Percentiles rank a stretch among this genome's conserved stretches.
phyloP scores from a whole-genome alignment of 2,888 invertebrate species.

The Elegia similella region DNA sequence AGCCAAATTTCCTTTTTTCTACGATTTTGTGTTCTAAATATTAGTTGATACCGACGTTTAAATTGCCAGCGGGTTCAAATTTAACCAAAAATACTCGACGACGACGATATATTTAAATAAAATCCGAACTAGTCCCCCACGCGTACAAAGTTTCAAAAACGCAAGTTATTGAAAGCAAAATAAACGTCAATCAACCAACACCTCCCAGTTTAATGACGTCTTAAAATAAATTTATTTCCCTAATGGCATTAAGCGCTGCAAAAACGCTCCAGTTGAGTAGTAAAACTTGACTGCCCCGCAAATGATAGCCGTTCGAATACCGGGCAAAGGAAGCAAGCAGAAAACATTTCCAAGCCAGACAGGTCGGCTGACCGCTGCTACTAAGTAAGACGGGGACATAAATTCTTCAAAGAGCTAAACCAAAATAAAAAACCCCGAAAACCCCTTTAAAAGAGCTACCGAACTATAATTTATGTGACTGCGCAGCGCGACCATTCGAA shows the following conservation, averaged over 20 bases:
- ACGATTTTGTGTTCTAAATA: too few relatives aligned
- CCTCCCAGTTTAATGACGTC: constrained; percentile 3
- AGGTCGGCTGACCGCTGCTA: constrained; percentile 68
- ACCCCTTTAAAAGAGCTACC: constrained; percentile 79
- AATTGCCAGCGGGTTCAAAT: too few relatives aligned
- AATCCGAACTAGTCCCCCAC: neutral
- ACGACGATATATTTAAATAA: too few relatives aligned
- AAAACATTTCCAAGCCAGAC: constrained; percentile 49
- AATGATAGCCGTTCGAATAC: constrained; percentile 17
- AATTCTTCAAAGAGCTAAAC: constrained; percentile 79
- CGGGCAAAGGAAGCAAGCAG: constrained; percentile 27
- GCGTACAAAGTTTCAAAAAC: constrained; percentile 1
- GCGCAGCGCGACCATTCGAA: constrained; percentile 59
- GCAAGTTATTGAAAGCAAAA: neutral
- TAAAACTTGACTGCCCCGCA: constrained; percentile 14
- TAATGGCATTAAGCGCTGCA: constrained; percentile 7
- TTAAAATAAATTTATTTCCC: constrained; percentile 10
- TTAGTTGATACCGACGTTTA: too few relatives aligned
- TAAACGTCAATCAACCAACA: constrained; percentile 4
- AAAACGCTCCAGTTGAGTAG: constrained; percentile 7
- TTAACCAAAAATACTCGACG: too few relatives aligned
- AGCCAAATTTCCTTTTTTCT: too few relatives aligned
- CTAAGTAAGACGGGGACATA: constrained; percentile 80
- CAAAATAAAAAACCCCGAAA: constrained; percentile 69
- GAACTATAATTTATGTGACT: constrained; percentile 80